phyloP scores from a whole-genome alignment of 37 sponge, comb jelly and placozoan genomes.

The Beroe ovata region DNA sequence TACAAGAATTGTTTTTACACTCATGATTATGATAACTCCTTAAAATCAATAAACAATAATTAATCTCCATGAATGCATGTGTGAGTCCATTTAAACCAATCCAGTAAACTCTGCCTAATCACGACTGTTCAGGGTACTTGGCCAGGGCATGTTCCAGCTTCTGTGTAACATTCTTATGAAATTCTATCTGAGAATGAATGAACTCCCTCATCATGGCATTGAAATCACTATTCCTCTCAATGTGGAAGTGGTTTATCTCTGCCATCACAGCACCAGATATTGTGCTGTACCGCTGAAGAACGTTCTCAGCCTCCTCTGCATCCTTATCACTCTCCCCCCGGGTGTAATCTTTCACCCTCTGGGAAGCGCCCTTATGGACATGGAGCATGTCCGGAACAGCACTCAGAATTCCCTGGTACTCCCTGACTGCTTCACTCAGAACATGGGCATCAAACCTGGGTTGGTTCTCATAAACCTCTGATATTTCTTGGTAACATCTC shows the following conservation, averaged over 20 bases:
- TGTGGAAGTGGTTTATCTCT: constrained; percentile 90
- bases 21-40: no score
- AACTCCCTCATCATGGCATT: constrained; percentile 77
- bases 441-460: constrained; percentile 87
- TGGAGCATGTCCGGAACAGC: constrained; percentile 80
- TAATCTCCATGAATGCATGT: no score
- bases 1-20: no score
- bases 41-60: no score
- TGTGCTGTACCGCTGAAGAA: constrained; percentile 47
- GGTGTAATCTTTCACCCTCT: constrained; percentile 57
- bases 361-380: constrained; percentile 68
- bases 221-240: constrained; percentile 84
- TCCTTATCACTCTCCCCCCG: constrained; percentile 42
- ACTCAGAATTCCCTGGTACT: constrained; percentile 85
- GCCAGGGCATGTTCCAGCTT: constrained; percentile 1
- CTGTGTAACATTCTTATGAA: constrained; percentile 77
- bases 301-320: constrained; percentile 41
- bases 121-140: constrained; percentile 35
- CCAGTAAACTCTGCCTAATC: no score
- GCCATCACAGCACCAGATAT: constrained; percentile 69
- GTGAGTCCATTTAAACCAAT: no score
- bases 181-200: constrained; percentile 78
- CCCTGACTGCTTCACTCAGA: constrained; percentile 80
- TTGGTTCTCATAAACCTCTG: constrained; percentile 44
- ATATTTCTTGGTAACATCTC: constrained; percentile 13